Evolutionary conservation across 2,113 vertebrate species (phyloP), one percentile per base, ranked within the genome.

Genomic region (Sorex fumeus): DNA sequence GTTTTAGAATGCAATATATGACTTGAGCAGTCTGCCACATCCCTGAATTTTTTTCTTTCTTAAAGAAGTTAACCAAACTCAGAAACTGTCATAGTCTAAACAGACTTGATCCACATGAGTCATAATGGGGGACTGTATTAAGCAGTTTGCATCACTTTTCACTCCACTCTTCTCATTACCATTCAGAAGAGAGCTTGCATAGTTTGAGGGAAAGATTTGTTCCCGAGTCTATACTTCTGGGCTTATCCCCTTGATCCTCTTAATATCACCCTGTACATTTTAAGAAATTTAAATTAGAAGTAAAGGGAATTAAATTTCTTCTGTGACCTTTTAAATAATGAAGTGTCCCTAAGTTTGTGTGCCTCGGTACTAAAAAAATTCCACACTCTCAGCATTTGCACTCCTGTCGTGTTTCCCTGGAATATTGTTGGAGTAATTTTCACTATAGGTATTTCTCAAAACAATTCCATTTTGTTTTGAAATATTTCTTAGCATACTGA

Each of bases 261-360:
- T 91, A 83, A 74, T 95, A 95, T 83, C 70, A 88, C 72, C 87
- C 85, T 91, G 69, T 94, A 95, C 88, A 97, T 78, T 86, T 91
- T 86, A 96, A 94, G 43, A 78, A 89, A 96, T 69, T 85, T 64
- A 95, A 95, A 96, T 95, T 95, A 70, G 62, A 84, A 95, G n/a
- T 92, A 94, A 96, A 75, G 77, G 91, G 92, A 94, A 95, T 91
- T 91, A 91, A 95, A 93, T 94, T 95, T 91, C 93, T 97, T 96
- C 93, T 94, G 95, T 96, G 96, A 97, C 82, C 92, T 96, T 93
- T 96, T 96, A 94, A 97, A 97, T 97, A 97, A 97, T 96, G 91
- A 94, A 97, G n/a, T 89, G 40, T 70, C 75, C 79, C 64, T 87
- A 60, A 34, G 76, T 87, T 87, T 60, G 72, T 93, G 9, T 85